These are phyloP conservation scores for Odocoileus virginianus DNA, from an alignment of 2,113 vertebrate genomes.

Conservation along the genomic window DNA sequence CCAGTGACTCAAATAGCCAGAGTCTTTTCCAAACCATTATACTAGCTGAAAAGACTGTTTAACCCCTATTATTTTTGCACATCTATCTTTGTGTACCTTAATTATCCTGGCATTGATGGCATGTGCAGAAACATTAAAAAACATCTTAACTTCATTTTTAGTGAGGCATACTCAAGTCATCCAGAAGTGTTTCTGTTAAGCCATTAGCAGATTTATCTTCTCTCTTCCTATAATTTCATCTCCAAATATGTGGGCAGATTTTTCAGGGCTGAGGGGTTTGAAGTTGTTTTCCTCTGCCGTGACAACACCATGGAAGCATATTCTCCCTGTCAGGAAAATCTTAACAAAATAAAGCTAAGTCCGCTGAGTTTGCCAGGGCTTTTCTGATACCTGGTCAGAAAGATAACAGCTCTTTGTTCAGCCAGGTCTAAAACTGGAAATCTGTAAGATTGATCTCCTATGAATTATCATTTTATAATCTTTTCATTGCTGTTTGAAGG, in stretches of 20 bases:
- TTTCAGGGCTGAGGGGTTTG: background rate
- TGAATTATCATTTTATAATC: background rate
- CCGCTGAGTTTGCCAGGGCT: background rate
- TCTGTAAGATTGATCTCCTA: background rate
- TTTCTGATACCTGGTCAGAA: background rate
- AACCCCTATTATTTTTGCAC: background rate
- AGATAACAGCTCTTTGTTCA: background rate
- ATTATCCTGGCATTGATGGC: background rate
- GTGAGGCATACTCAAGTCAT: background rate
- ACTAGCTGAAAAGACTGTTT: background rate
- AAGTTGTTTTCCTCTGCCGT: background rate
- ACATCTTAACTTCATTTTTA: background rate
- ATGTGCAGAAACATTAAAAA: background rate
- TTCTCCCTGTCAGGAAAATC: background rate
- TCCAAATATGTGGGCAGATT: background rate
- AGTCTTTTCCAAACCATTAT: background rate
- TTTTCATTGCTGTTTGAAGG: background rate
- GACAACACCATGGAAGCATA: background rate
- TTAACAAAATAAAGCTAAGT: constrained; percentile 2
- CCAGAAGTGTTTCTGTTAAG: background rate
- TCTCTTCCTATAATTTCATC: background rate
- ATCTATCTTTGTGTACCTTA: background rate
- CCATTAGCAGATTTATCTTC: background rate
- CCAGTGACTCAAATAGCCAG: background rate
- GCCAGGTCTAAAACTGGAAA: background rate